Percentiles rank a stretch among this genome's conserved stretches.
Conservation (phyloP, 2,797 vertebrate species). For the Manis pentadactyla region DNA sequence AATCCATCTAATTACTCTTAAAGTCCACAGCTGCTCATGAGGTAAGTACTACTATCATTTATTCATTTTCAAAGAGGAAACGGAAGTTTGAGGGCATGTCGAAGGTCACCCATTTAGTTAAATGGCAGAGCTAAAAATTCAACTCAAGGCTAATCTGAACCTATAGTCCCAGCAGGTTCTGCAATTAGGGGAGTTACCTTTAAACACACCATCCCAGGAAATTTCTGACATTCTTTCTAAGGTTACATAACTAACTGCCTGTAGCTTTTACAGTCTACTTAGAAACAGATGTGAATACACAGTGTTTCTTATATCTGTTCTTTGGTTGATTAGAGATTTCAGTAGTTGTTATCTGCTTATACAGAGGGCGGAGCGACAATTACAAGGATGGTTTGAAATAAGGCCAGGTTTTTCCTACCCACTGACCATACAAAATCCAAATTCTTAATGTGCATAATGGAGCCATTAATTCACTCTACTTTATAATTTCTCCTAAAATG, state of each 20-base stretch:
- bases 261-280: background rate
- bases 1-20: constrained; percentile 20
- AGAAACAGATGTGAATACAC: background rate
- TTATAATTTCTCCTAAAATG: constrained; percentile 68
- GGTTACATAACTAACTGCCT: background rate
- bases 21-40: background rate
- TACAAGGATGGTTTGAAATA: constrained; percentile 68
- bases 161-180: background rate
- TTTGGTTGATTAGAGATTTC: constrained; percentile 43
- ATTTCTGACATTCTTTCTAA: background rate
- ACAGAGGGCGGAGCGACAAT: constrained; percentile 32
- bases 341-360: constrained; percentile 59
- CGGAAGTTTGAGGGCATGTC: background rate
- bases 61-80: background rate
- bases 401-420: constrained; percentile 68
- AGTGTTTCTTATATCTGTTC: background rate
- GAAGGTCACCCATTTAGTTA: background rate
- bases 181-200: constrained; percentile 24
- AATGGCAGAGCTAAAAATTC: background rate
- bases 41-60: background rate
- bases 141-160: background rate
- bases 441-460: constrained; percentile 64
- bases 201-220: background rate
- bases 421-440: constrained; percentile 63
- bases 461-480: constrained; percentile 55